Percentiles rank a stretch among this genome's conserved stretches.
phyloP scores from a whole-genome alignment of 1,140 invertebrate species.

The Ditylenchus dipsaci region DNA sequence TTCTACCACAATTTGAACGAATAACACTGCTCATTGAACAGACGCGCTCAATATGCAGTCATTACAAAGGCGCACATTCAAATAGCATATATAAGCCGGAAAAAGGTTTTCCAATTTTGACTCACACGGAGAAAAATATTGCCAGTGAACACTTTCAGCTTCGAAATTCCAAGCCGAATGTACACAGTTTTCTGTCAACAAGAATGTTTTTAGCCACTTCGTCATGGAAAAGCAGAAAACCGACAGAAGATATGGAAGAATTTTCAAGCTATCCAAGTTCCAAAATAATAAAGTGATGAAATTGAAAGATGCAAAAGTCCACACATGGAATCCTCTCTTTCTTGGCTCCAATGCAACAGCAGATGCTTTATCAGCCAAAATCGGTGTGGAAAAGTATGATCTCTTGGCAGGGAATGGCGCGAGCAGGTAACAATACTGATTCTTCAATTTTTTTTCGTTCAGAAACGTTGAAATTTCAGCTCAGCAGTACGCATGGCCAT shows the following conservation, averaged over 20 bases:
- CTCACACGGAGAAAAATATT: too few relatives aligned
- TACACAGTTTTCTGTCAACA: not conserved
- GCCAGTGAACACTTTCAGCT: too few relatives aligned
- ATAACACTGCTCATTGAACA: too few relatives aligned
- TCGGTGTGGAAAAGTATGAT: conserved; percentile 79
- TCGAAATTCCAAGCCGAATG: too few relatives aligned
- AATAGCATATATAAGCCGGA: too few relatives aligned
- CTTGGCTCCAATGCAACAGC: conserved; percentile 87
- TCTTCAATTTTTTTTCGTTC: conserved; percentile 3
- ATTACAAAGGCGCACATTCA: too few relatives aligned
- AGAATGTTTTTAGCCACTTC: too few relatives aligned
- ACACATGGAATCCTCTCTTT: conserved; percentile 96
- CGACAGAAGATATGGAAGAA: too few relatives aligned
- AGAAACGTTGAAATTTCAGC: conserved; percentile 60
- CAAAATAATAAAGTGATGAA: conserved; percentile 81
- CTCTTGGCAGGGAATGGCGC: conserved; percentile 62
- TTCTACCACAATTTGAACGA: too few relatives aligned
- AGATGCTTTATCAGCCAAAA: conserved; percentile 79
- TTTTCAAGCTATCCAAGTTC: conserved; percentile 59
- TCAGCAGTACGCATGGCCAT: conserved; percentile 88
- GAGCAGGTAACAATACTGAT: conserved; percentile 15
- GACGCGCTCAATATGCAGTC: too few relatives aligned
- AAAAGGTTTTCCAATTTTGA: too few relatives aligned
- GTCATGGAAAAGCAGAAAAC: too few relatives aligned
- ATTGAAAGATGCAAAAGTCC: conserved; percentile 64